Conservation (phyloP, 2,113 vertebrate genomes). For the Vulpes lagopus region DNA sequence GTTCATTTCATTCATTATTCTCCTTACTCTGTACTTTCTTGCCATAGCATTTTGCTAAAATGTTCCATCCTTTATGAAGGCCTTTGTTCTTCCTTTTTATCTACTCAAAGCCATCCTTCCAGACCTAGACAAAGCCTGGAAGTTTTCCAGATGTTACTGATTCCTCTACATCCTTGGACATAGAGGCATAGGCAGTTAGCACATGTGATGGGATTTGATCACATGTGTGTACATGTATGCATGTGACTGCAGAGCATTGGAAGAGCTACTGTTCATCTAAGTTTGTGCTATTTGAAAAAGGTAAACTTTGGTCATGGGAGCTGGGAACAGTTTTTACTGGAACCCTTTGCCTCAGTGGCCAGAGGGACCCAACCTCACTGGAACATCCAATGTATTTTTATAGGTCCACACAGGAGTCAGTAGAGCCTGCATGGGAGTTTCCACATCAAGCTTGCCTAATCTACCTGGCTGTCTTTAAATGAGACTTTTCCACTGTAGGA, state of each 20-base stretch:
- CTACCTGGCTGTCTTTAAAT: neutral
- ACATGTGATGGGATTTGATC: neutral
- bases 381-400: neutral
- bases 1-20: neutral
- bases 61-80: neutral
- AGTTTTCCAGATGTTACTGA: neutral
- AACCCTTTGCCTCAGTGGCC: neutral
- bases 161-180: fast-evolving
- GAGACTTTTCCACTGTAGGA: neutral
- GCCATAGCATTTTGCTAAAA: neutral
- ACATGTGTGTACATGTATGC: neutral
- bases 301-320: neutral
- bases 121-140: neutral
- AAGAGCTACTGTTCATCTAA: neutral
- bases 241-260: neutral
- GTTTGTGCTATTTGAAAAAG: neutral
- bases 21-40: neutral
- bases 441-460: neutral
- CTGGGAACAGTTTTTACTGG: neutral
- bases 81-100: neutral
- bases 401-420: neutral
- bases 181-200: fast-evolving
- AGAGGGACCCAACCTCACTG: neutral
- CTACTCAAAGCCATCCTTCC: neutral
- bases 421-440: neutral